Conservation (phyloP, 2,113 vertebrate species). For the Gasterosteus aculeatus region DNA sequence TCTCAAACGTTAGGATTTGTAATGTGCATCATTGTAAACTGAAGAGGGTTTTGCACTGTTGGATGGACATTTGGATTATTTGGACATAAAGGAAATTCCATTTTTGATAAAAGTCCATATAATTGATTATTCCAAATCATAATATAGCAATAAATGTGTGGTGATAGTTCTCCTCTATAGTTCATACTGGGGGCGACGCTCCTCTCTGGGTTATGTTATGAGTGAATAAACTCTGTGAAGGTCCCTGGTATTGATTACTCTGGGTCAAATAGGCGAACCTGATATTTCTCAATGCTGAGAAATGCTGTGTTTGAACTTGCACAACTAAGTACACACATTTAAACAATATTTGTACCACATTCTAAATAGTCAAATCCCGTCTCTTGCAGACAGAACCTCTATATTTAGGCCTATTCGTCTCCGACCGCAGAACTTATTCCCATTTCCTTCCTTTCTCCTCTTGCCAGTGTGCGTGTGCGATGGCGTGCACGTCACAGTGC, state of each 20-base stretch:
- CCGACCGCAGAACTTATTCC: neutral
- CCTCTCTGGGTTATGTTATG: neutral
- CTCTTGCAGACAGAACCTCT: neutral
- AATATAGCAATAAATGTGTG: neutral
- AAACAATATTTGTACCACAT: constrained; percentile 1
- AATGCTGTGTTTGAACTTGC: neutral
- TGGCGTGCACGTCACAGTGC: constrained; percentile 88
- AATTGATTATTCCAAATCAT: neutral
- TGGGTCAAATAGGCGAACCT: neutral
- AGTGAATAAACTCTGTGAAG: neutral
- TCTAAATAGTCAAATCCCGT: neutral
- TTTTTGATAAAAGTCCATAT: neutral
- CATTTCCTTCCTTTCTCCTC: constrained; percentile 11
- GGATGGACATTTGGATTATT: neutral
- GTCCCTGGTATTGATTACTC: neutral
- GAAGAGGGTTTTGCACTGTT: neutral
- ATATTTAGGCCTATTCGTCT: neutral
- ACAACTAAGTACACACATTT: neutral
- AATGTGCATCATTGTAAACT: neutral
- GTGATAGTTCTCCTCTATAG: neutral
- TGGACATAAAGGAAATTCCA: neutral
- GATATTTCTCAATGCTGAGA: neutral
- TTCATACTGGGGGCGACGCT: neutral
- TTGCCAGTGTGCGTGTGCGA: constrained; percentile 79
- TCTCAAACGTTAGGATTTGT: neutral